Percentiles rank a stretch among this genome's conserved stretches.
phyloP scores from a whole-genome alignment of 2,888 invertebrate genomes.

The Rugalucina vietnamica region DNA sequence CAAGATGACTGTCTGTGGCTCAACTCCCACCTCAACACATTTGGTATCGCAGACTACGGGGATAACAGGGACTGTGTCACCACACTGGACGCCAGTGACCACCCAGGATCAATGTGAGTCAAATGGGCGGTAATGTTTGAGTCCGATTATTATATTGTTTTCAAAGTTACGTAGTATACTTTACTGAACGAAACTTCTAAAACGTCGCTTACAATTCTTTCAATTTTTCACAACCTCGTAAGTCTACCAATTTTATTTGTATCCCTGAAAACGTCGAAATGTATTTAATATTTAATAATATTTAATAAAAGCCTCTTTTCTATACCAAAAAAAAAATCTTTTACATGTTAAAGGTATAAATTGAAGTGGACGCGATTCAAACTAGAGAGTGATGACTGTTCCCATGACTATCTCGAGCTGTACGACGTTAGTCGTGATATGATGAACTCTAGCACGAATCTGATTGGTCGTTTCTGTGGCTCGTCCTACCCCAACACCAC shows the following conservation, averaged over 20 bases:
- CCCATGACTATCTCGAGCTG: conserved; percentile 55
- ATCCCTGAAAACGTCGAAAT: too few relatives aligned
- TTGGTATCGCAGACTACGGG: conserved; percentile 56
- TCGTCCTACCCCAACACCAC: conserved; percentile 38
- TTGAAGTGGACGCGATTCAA: conserved; percentile 59
- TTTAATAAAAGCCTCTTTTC: too few relatives aligned
- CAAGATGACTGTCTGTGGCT: conserved; percentile 63
- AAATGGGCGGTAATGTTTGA: too few relatives aligned
- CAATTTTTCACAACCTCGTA: too few relatives aligned
- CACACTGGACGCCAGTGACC: conserved; percentile 60
- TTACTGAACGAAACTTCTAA: too few relatives aligned
- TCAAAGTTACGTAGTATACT: too few relatives aligned
- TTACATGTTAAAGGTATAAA: conserved; percentile 65
- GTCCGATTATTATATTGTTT: too few relatives aligned
- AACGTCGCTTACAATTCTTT: too few relatives aligned
- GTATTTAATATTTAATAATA: too few relatives aligned
- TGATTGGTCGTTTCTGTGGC: conserved; percentile 60
- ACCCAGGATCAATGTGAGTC: conserved; percentile 53
- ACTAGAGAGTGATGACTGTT: conserved; percentile 53
- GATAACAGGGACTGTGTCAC: conserved; percentile 53
- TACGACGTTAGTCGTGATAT: conserved; percentile 45
- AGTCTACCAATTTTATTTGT: too few relatives aligned
- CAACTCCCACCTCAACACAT: conserved; percentile 61
- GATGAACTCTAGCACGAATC: conserved; percentile 12
- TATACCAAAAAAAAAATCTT: too few relatives aligned